Evolutionary conservation across 2,113 vertebrate species (phyloP), one percentile per base, ranked within the genome.

Genomic region (Cacatua alba): DNA sequence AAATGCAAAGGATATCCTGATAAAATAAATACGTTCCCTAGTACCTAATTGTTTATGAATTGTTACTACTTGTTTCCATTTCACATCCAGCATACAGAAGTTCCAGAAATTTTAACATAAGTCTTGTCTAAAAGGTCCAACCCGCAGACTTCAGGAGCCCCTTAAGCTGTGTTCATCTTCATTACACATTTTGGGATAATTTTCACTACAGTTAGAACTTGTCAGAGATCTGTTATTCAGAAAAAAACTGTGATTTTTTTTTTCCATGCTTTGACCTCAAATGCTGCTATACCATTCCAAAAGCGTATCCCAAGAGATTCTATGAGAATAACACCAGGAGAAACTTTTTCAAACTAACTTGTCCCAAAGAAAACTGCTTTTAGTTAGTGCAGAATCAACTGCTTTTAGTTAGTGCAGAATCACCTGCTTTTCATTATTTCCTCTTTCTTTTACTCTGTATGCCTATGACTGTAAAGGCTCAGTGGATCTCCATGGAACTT

Each of bases 351-450:
- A 17, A 41, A 70, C 21, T 72, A 64, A 81, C 64, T 84, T 95
- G 52, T 7, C 7, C 28, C 63, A 44, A 78, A 33, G 78, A 88
- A 95, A 94, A 77, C 13, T 62, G 20, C 2, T 75, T 82, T 82
- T 39, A 55, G 25, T 76, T 90, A 79, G n/a, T 20, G 9, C 5
- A 51, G 53, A 37, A 37, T 37, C 37, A 94, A 77, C 13, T 65
- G 20, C 2, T 75, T 82, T 82, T 39, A 55, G 25, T 78, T 90
- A 79, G n/a, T 20, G 9, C 5, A 53, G 53, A 79, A 69, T 51
- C 80, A 90, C 41, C 79, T 90, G 81, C 25, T 76, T 95, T 92
- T 76, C 77, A 85, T 95, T 96, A 91, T 84, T 89, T 94, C 53
- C 80, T 41, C 86, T 53, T 89, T 41, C 48, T 81, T 76, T 82